Conservation (phyloP, 2,888 invertebrate genomes). For the Nomada lathburiana region DNA sequence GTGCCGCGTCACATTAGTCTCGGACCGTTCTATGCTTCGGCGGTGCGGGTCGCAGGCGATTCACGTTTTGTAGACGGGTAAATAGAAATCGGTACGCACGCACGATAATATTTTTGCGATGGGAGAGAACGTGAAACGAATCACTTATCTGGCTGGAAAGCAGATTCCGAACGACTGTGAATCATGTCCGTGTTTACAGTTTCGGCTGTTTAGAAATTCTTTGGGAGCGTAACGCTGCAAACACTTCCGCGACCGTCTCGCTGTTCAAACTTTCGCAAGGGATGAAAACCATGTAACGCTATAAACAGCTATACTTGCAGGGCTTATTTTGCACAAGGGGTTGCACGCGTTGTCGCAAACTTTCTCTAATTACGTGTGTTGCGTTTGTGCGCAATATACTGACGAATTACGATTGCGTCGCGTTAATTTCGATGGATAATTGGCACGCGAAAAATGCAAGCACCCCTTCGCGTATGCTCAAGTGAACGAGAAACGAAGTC, state of each 20-base stretch:
- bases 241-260: neutral
- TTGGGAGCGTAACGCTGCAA: neutral
- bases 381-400: neutral
- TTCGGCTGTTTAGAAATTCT: neutral
- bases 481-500: neutral
- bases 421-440: neutral
- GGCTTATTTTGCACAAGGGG: neutral
- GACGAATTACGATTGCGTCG: neutral
- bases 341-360: neutral
- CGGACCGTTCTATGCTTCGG: too few relatives aligned
- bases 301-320: neutral
- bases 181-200: too few relatives aligned
- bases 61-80: too few relatives aligned
- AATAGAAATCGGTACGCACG: too few relatives aligned
- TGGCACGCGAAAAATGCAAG: neutral
- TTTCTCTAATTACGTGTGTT: neutral
- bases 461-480: too few relatives aligned
- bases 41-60: too few relatives aligned
- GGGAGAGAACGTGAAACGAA: too few relatives aligned
- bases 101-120: too few relatives aligned
- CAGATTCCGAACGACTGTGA: too few relatives aligned
- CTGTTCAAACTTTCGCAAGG: neutral
- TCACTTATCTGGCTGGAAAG: too few relatives aligned
- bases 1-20: too few relatives aligned
- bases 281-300: neutral